phyloP scores from a whole-genome alignment of 2,797 vertebrate species.

The Todus mexicanus region DNA sequence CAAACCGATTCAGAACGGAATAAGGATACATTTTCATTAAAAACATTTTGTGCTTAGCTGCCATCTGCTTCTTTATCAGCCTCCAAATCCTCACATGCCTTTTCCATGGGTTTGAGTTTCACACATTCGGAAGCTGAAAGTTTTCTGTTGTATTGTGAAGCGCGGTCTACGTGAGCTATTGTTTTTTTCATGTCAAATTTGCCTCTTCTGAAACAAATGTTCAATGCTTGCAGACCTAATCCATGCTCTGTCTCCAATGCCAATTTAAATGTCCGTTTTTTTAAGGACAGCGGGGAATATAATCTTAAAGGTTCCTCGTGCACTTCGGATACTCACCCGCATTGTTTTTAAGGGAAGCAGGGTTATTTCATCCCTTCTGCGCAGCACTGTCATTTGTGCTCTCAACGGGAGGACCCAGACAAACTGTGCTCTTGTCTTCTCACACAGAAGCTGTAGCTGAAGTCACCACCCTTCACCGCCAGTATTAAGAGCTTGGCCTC shows the following conservation, averaged over 20 bases:
- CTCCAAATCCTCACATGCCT: constrained; percentile 57
- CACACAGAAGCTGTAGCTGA: background rate
- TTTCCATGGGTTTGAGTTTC: background rate
- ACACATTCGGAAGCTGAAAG: background rate
- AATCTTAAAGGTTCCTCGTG: background rate
- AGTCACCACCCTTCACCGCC: background rate
- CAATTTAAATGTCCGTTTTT: background rate
- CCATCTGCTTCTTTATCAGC: constrained; percentile 59
- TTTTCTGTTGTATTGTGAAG: background rate
- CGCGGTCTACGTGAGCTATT: background rate
- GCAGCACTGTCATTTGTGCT: background rate
- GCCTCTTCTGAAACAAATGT: background rate
- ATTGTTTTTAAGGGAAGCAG: rapidly evolving
- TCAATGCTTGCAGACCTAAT: background rate
- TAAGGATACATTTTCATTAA: constrained; percentile 54
- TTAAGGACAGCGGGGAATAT: background rate
- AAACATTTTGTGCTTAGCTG: constrained; percentile 61
- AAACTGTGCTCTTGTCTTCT: background rate
- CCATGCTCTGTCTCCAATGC: background rate
- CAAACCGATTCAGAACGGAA: constrained; percentile 39
- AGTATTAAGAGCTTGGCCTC: background rate
- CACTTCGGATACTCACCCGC: background rate
- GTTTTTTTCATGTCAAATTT: background rate
- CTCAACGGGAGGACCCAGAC: background rate
- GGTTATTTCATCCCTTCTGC: background rate